These are phyloP conservation scores for Acanthopagrus latus DNA, from an alignment of 2,797 vertebrate genomes.

Conservation along the genomic window DNA sequence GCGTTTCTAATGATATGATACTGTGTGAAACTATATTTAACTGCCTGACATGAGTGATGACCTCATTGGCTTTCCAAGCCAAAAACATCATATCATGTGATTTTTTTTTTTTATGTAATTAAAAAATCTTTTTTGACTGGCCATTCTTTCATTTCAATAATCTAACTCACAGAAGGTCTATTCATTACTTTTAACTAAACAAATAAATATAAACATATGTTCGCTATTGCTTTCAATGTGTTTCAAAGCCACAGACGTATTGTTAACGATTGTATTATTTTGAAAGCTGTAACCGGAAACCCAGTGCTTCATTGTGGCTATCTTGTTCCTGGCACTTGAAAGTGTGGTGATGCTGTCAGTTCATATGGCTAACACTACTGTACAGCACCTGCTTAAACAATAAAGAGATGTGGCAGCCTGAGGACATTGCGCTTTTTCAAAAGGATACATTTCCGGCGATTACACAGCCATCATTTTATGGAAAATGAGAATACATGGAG, in stretches of 20 bases:
- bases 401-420: constrained; percentile 56
- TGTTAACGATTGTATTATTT: constrained; percentile 10
- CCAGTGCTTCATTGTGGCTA: rapidly evolving
- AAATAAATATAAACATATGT: too few relatives aligned
- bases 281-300: constrained; percentile 42
- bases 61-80: not conserved
- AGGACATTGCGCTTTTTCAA: constrained; percentile 24
- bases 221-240: not conserved
- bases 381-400: constrained; percentile 46
- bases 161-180: not conserved
- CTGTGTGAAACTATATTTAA: too few relatives aligned
- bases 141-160: not conserved
- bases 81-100: not conserved
- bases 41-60: not conserved
- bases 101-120: not conserved
- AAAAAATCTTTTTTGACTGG: not conserved
- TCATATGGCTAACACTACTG: constrained; percentile 65
- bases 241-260: not conserved
- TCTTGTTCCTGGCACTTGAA: constrained; percentile 39
- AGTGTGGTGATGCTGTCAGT: constrained; percentile 74
- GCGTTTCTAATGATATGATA: too few relatives aligned
- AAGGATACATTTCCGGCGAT: constrained; percentile 18
- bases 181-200: not conserved
- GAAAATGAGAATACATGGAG: constrained; percentile 62
- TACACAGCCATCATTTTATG: constrained; percentile 24